Percentiles rank a stretch among this genome's conserved stretches.
These are phyloP conservation scores for Hippocampus guttulatus DNA, from an alignment of 2,113 vertebrate genomes.

Conservation along the genomic window DNA sequence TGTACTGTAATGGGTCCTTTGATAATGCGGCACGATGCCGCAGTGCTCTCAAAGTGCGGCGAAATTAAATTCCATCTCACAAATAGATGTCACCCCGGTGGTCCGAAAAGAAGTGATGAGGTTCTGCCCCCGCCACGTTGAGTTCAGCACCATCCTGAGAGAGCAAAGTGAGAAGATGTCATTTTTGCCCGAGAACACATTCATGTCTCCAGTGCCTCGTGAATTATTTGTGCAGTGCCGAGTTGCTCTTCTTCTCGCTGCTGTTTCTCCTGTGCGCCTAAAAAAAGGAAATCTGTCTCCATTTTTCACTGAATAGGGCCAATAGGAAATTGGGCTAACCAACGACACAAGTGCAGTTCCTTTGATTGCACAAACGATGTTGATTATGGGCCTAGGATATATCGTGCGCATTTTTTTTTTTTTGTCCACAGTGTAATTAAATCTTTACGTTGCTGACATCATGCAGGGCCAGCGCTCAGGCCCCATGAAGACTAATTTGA, in stretches of 20 bases:
- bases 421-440: too few species aligned
- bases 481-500: too few species aligned
- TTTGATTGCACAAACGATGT: not conserved
- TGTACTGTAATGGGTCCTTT: conserved; percentile 4
- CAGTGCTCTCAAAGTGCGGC: conserved; percentile 38
- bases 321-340: not conserved
- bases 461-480: too few species aligned
- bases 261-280: conserved; percentile 15
- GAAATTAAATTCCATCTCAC: conserved; percentile 49
- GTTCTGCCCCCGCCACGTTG: conserved; percentile 18
- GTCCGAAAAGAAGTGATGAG: conserved; percentile 38
- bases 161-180: conserved; percentile 32
- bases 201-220: conserved; percentile 30
- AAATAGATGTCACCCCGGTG: conserved; percentile 27
- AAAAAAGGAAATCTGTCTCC: conserved; percentile 22
- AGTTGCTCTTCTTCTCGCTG: not conserved
- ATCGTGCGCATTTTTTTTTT: too few species aligned
- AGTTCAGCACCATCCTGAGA: conserved; percentile 23
- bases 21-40: conserved; percentile 20
- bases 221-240: conserved; percentile 47
- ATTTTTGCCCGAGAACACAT: conserved; percentile 47
- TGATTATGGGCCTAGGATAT: not conserved
- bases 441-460: too few species aligned
- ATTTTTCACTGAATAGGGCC: not conserved
- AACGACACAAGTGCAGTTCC: not conserved